Evolutionary conservation across 2,113 vertebrate genomes (phyloP), one percentile per base, ranked within the genome.

Genomic region (Aleadryas rufinucha): DNA sequence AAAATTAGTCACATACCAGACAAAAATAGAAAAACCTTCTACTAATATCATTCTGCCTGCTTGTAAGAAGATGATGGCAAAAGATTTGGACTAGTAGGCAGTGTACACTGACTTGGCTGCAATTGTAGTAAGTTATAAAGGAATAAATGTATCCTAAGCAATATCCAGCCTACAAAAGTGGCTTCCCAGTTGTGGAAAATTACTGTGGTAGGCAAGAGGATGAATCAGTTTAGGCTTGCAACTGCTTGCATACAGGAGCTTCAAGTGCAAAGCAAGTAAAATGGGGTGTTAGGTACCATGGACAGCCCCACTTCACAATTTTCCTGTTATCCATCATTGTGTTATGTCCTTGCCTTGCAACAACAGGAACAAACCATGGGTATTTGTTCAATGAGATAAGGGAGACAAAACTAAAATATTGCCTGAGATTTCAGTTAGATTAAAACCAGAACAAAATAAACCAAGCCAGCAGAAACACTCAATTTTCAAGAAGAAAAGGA

Each of bases 51-150:
- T 53, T 64, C 4, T 63, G 50, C 15, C 57, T 26, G 1, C 71
- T 93, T 69, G 27, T 65, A 93, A 95, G 80, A 74, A 92, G 93
- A n/a, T 33, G 86, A 87, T 26, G 17, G 13, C 42, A 92, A 89
- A 47, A 88, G 9, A 81, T 72, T 56, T 61, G 42, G 45, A 75
- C 41, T 47, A 50, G 23, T 50, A 60, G 86, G 63, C 86, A 93
- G 19, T 10, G 6, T 28, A 49, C 9, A 10, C 52, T 92, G 75
- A 84, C 39, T 84, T 65, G 69, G 33, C 23, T 80, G 96, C 26
- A 89, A 35, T 22, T 86, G 24, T 21, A 78, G 42, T 33, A 93
- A 60, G 83, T 91, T 84, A 91, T n/a, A 85, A 76, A 77, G 19
- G 18, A 80, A 60, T 39, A 93, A 71, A 95, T 57, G 26, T 71